These are phyloP conservation scores for Eupithecia centaureata DNA, from an alignment of 2,888 invertebrate genomes.

Conservation along the genomic window DNA sequence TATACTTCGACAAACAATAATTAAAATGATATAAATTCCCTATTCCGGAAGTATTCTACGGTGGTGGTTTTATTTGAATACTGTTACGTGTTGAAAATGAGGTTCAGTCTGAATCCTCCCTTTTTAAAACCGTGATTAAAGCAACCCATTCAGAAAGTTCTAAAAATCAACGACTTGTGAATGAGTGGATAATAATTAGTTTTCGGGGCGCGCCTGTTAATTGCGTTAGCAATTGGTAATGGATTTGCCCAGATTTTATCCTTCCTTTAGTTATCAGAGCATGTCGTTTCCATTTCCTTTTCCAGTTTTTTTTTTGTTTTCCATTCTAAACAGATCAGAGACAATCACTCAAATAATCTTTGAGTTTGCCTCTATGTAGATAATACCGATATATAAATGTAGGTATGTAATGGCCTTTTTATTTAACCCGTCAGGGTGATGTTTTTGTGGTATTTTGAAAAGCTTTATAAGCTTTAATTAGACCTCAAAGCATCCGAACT, in stretches of 20 bases:
- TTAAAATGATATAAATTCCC: too few species aligned
- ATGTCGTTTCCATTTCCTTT: too few species aligned
- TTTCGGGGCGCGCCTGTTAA: constrained; percentile 39
- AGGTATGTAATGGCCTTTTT: too few species aligned
- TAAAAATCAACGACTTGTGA: constrained; percentile 64
- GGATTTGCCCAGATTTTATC: not conserved
- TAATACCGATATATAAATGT: too few species aligned
- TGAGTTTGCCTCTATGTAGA: too few species aligned
- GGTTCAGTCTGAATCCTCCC: constrained; percentile 8
- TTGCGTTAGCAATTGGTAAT: constrained; percentile 6
- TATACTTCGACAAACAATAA: too few species aligned
- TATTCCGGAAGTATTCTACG: too few species aligned
- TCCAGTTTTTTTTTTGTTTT: not conserved
- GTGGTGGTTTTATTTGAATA: not conserved
- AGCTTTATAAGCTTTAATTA: too few species aligned
- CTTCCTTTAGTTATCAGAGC: not conserved
- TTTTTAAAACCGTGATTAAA: constrained; percentile 25
- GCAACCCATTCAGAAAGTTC: constrained; percentile 29
- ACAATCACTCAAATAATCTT: not conserved
- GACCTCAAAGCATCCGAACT: too few species aligned
- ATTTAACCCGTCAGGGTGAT: too few species aligned
- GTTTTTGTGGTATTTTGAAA: too few species aligned
- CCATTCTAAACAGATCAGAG: not conserved
- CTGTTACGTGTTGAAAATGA: not conserved
- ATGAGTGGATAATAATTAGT: constrained; percentile 75